Evolutionary conservation across 2,888 invertebrate genomes (phyloP).

Genomic region (Drosophila percnosoma): DNA sequence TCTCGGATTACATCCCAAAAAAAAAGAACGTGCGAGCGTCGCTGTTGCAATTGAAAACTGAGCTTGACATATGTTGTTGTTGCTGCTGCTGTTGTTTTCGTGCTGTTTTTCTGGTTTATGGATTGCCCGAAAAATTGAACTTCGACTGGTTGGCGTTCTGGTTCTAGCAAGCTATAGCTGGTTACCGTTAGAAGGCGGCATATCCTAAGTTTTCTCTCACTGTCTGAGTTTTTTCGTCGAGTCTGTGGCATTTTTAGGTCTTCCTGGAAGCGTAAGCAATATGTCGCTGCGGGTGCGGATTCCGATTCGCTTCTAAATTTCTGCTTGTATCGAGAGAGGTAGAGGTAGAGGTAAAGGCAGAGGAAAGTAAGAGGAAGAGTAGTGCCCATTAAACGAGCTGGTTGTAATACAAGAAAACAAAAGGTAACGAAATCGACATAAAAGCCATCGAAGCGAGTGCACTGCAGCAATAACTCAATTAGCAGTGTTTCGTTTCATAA

Average conservation of each 20-base stretch:
- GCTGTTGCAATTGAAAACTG: constrained; percentile 75
- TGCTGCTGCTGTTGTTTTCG: constrained; percentile 47
- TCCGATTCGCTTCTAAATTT: constrained; percentile 33
- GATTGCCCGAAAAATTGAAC: constrained; percentile 63
- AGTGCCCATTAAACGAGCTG: constrained; percentile 66
- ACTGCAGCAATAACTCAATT: constrained; percentile 81
- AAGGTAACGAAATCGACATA: constrained; percentile 27
- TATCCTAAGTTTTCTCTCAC: constrained; percentile 40
- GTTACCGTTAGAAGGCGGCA: constrained; percentile 72
- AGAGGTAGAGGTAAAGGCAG: neutral
- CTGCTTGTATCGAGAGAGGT: constrained; percentile 9
- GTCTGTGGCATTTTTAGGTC: constrained; percentile 70
- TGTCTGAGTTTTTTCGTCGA: constrained; percentile 41
- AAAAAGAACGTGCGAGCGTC: constrained; percentile 37
- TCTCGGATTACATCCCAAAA: constrained; percentile 71
- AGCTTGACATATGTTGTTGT: constrained; percentile 65
- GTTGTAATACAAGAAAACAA: constrained; percentile 36
- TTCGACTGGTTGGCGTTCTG: constrained; percentile 48
- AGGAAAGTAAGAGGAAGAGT: constrained; percentile 5
- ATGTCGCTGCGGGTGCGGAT: constrained; percentile 57
- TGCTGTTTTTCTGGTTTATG: constrained; percentile 64
- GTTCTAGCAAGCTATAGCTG: constrained; percentile 57
- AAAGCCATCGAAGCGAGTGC: constrained; percentile 63
- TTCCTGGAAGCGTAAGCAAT: constrained; percentile 77
- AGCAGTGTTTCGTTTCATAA: constrained; percentile 82